phyloP scores from a whole-genome alignment of 2,113 vertebrate genomes.

The Anolis carolinensis region DNA sequence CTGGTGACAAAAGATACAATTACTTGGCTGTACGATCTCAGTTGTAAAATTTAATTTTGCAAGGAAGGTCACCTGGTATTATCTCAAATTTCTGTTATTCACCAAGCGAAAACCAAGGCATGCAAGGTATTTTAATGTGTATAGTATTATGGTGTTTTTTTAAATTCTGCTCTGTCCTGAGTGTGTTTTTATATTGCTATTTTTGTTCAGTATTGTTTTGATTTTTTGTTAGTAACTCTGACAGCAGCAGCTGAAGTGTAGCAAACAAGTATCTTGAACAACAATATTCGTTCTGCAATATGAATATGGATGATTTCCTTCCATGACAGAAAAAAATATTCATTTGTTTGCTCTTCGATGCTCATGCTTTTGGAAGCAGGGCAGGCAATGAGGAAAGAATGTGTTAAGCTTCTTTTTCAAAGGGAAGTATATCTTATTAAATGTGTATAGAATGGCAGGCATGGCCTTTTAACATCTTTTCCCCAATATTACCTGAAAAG shows the following conservation, averaged over 20 bases:
- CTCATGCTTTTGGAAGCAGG: background rate
- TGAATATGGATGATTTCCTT: background rate
- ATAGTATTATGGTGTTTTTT: background rate
- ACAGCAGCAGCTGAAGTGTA: background rate
- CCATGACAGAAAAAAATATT: background rate
- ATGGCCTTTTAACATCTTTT: background rate
- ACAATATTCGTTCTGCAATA: background rate
- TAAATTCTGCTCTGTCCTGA: background rate
- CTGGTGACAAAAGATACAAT: background rate
- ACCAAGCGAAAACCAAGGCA: background rate
- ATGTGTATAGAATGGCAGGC: too few relatives aligned
- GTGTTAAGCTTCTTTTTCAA: background rate
- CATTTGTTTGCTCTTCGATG: background rate
- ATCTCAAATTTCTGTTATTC: background rate
- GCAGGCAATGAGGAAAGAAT: background rate
- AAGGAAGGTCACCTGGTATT: background rate
- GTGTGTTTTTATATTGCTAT: too few relatives aligned
- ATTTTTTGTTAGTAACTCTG: background rate
- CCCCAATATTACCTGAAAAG: too few relatives aligned
- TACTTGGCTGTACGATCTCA: background rate
- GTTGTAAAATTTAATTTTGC: background rate
- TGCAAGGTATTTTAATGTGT: background rate
- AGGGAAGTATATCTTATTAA: background rate
- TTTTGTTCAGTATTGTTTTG: too few relatives aligned
- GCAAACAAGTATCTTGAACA: background rate